phyloP scores from a whole-genome alignment of 2,888 invertebrate genomes.

The Gonocerus acuteangulatus region DNA sequence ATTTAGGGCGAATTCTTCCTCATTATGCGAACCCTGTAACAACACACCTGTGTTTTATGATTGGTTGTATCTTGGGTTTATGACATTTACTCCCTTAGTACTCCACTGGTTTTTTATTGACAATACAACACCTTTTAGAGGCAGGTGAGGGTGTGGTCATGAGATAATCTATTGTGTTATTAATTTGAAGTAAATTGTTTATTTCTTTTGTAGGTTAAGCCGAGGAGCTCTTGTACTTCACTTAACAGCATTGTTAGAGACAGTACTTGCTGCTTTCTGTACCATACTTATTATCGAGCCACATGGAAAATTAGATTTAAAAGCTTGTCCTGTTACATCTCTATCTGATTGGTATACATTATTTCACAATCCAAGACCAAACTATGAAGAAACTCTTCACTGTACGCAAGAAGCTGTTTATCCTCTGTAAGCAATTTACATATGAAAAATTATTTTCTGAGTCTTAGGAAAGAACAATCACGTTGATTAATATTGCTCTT shows the following conservation, averaged over 20 bases:
- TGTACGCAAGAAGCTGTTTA: conserved; percentile 98
- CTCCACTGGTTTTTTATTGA: conserved; percentile 92
- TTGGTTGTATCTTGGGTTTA: conserved; percentile 89
- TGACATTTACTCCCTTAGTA: conserved; percentile 79
- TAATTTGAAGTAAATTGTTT: neutral
- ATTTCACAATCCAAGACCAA: conserved; percentile 86
- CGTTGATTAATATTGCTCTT: conserved; percentile 15
- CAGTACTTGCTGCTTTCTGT: conserved; percentile 62
- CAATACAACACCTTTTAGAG: conserved; percentile 43
- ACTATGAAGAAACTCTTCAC: conserved; percentile 78
- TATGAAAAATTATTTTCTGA: too few relatives aligned
- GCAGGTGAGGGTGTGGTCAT: conserved; percentile 58
- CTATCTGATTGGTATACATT: conserved; percentile 96
- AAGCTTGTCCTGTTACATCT: conserved; percentile 69
- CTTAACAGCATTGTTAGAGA: conserved; percentile 74
- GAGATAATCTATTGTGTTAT: neutral
- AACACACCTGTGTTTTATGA: conserved; percentile 75
- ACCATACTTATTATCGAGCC: conserved; percentile 79
- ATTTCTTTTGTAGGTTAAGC: conserved; percentile 52
- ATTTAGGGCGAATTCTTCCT: conserved; percentile 61
- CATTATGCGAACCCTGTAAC: conserved; percentile 68
- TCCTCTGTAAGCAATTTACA: conserved; percentile 67
- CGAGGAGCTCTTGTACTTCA: conserved; percentile 70
- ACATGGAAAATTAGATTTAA: conserved; percentile 62
- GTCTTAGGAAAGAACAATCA: conserved; percentile 21